Evolutionary conservation across 2,113 vertebrate genomes (phyloP), one percentile per base, ranked within the genome.

Genomic region (Baryphthengus martii): DNA sequence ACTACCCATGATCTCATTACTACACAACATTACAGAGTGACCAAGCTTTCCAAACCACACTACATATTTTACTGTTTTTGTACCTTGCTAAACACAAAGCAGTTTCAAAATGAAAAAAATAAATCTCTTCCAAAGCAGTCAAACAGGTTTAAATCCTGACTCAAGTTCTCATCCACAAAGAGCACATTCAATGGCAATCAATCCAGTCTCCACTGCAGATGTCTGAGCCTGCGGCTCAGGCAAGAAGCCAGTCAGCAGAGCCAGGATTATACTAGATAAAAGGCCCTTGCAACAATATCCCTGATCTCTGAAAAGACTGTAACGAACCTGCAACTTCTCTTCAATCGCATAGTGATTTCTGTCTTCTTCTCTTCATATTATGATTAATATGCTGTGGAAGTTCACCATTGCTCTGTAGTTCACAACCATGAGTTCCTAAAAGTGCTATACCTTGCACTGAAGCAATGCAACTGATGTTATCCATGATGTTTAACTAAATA

Each of bases 171-270:
- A 92, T 82, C 70, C 17, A 11, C 56, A 85, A 50, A 70, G 26
- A 95, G 49, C 10, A 78, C 65, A 78, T 93, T 89, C 92, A 93
- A 81, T 72, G 31, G 44, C 52, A 89, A 86, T 87, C 76, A 92
- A 72, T 90, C 33, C 52, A 78, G 25, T 29, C 40, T 87, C 75
- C 37, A 37, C 24, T 84, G 76, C 85, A 94, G 76, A 61, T 80
- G 63, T 59, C 59, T 50, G 37, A 93, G 66, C 55, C 74, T 85
- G 63, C 59, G 94, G 49, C 33, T 74, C 66, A 74, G 83, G 79
- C 63, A 90, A 72, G 31, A 49, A 86, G 76, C 83, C 90, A 95
- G 39, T 72, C 67, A 78, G n/a, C 76, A 92, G 37, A 29, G 79
- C 70, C 65, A 94, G 47, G 56, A 90, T 71, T 81, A 87, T 1